Conservation (phyloP, 1,140 invertebrate species). For the Cyphomyrmex costatus region DNA sequence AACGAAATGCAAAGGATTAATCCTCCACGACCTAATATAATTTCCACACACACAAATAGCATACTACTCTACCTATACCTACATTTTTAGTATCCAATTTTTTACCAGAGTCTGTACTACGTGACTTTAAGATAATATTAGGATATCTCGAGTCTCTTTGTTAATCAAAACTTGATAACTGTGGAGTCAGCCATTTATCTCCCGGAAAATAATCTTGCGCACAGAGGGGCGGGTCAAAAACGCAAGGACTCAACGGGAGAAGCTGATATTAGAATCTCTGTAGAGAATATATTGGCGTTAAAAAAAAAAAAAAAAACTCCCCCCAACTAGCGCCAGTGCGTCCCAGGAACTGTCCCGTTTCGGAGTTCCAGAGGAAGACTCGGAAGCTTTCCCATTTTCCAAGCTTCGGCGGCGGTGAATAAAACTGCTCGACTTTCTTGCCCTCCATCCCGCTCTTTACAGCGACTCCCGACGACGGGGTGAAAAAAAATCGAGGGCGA, state of each 20-base stretch:
- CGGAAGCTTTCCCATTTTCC: conserved; percentile 95
- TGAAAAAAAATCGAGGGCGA: background rate
- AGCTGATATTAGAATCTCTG: background rate
- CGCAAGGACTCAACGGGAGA: conserved; percentile 29
- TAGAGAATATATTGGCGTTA: conserved; percentile 4
- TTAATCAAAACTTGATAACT: conserved; percentile 5
- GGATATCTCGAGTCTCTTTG: background rate
- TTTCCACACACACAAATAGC: background rate
- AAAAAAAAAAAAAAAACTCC: conserved; percentile 87
- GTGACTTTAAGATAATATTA: background rate
- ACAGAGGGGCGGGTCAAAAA: conserved; percentile 31
- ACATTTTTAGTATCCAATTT: background rate
- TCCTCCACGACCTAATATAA: background rate
- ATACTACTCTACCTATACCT: background rate
- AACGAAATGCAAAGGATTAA: conserved; percentile 3
- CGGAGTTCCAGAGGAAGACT: conserved; percentile 95
- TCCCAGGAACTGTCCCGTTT: conserved; percentile 95
- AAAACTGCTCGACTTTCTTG: conserved; percentile 93
- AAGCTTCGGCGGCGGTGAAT: conserved; percentile 92
- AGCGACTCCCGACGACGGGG: conserved; percentile 11
- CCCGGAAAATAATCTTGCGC: conserved; percentile 22
- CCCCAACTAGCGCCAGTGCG: conserved; percentile 96
- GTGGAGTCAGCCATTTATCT: background rate
- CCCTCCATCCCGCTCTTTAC: conserved; percentile 89
- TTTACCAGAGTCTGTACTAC: background rate